Evolutionary conservation across 2,888 invertebrate genomes (phyloP).

Genomic region (Ormia ochracea): DNA sequence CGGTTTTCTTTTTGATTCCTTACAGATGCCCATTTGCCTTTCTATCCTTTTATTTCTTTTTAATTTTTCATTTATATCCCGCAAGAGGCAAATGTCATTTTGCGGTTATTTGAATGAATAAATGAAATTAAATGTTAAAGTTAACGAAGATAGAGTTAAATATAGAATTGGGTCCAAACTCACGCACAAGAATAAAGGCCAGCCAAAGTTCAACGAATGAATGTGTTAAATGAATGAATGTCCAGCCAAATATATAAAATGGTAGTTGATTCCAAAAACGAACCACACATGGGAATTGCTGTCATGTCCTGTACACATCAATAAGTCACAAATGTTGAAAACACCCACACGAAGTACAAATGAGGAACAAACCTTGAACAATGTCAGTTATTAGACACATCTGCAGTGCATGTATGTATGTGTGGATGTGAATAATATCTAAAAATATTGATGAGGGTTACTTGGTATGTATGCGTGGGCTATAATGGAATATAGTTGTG

Average conservation of each 20-base stretch:
- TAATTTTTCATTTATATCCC: slow-evolving; percentile 25
- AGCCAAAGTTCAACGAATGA: slow-evolving; percentile 1
- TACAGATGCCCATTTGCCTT: background rate
- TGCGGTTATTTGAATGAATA: slow-evolving; percentile 75
- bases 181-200: background rate
- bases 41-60: background rate
- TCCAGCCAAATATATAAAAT: background rate
- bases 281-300: slow-evolving; percentile 70
- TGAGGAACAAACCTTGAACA: background rate
- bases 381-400: background rate
- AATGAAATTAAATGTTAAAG: slow-evolving; percentile 73
- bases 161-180: slow-evolving; percentile 14
- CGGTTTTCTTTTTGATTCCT: slow-evolving; percentile 18
- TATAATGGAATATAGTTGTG: background rate
- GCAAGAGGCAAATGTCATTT: slow-evolving; percentile 73
- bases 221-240: slow-evolving; percentile 54
- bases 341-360: background rate
- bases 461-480: background rate
- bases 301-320: slow-evolving; percentile 68
- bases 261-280: slow-evolving; percentile 39
- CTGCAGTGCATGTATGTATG: slow-evolving; percentile 33
- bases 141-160: slow-evolving; percentile 40
- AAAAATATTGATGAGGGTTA: slow-evolving; percentile 65
- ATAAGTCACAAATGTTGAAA: slow-evolving; percentile 64
- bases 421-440: too few species aligned